Conservation (phyloP, 2,797 vertebrate species). For the Buphagus erythrorhynchus region DNA sequence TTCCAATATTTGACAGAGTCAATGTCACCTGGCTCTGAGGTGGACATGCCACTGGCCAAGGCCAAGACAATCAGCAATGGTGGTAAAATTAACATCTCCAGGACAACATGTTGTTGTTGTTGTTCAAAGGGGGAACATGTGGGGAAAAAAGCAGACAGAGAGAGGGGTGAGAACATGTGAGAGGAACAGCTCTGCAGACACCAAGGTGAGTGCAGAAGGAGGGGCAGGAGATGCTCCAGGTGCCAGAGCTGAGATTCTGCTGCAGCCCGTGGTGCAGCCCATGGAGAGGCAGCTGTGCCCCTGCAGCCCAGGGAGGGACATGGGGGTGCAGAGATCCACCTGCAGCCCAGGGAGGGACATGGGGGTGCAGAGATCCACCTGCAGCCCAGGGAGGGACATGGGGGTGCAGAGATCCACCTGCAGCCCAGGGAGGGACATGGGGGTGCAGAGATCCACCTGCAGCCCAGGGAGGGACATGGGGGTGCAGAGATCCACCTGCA, state of each 20-base stretch:
- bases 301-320: too few relatives aligned
- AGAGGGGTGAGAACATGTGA: not conserved
- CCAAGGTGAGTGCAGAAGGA: not conserved
- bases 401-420: too few relatives aligned
- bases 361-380: too few relatives aligned
- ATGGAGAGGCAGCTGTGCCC: too few relatives aligned
- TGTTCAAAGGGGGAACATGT: not conserved
- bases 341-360: too few relatives aligned
- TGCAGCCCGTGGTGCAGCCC: too few relatives aligned
- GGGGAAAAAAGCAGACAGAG: accelerated
- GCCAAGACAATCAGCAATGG: accelerated
- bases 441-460: too few relatives aligned
- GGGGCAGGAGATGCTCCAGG: not conserved
- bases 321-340: too few relatives aligned
- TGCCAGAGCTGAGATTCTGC: not conserved
- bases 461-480: too few relatives aligned
- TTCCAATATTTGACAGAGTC: not conserved
- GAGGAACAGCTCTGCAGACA: not conserved
- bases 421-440: too few relatives aligned
- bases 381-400: too few relatives aligned
- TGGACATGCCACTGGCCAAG: accelerated
- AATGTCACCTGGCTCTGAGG: not conserved
- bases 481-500: too few relatives aligned
- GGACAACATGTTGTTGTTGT: not conserved
- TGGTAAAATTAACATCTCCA: accelerated